Percentiles rank a stretch among this genome's conserved stretches.
These are phyloP conservation scores for Hippocampus barbouri DNA, from an alignment of 2,113 vertebrate species.

Conservation along the genomic window DNA sequence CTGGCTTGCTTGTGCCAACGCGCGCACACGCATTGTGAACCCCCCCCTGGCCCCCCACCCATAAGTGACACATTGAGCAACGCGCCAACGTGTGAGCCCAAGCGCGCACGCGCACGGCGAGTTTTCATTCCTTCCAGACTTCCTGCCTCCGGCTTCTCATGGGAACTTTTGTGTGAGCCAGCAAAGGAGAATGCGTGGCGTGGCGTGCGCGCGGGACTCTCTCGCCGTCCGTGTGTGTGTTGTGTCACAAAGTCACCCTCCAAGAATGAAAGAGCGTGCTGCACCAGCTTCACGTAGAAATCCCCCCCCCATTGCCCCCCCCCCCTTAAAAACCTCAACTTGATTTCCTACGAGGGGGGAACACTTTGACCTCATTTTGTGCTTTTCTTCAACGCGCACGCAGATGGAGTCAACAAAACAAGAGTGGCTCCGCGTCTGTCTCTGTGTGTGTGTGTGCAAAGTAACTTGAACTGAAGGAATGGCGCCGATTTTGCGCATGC, in stretches of 20 bases:
- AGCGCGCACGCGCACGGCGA: background rate
- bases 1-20: constrained; percentile 39
- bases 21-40: constrained; percentile 7
- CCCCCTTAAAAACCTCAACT: background rate
- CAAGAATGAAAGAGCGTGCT: background rate
- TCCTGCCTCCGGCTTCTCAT: constrained; percentile 56
- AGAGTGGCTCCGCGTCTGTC: background rate
- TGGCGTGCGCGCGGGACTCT: background rate
- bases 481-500: background rate
- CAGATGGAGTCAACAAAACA: constrained; percentile 33
- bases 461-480: background rate
- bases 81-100: background rate
- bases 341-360: background rate
- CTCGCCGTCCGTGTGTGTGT: no score
- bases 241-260: constrained; percentile 19
- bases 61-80: constrained; percentile 8
- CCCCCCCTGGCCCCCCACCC: background rate
- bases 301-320: background rate
- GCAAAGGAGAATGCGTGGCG: background rate
- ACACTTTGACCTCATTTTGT: constrained; percentile 20
- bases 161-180: constrained; percentile 43
- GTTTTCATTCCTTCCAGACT: constrained; percentile 53
- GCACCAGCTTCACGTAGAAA: background rate
- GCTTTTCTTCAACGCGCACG: constrained; percentile 35
- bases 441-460: background rate